A percentile compares a stretch with the other conserved stretches of the same genome.
These are phyloP conservation scores for Melieria crassipennis DNA, from an alignment of 2,888 invertebrate species.

Conservation along the genomic window DNA sequence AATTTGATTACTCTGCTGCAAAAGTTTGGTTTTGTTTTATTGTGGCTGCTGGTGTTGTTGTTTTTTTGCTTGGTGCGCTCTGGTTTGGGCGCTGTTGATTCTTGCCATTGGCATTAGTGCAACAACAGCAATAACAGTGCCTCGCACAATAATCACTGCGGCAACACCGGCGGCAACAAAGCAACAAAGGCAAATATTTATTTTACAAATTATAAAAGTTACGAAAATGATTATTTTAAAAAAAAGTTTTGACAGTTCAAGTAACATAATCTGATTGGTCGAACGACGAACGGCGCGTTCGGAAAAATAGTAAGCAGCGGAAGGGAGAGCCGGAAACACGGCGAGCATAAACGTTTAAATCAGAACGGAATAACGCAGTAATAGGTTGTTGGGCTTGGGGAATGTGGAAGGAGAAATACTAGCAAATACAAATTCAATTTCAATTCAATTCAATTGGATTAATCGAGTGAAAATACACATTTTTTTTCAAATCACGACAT, in stretches of 20 bases:
- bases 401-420: not conserved
- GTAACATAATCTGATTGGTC: conserved; percentile 22
- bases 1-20: conserved; percentile 32
- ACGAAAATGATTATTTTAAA: conserved; percentile 29
- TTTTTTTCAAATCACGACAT: not conserved
- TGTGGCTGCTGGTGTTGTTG: conserved; percentile 12
- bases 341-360: conserved; percentile 5
- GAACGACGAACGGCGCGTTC: not conserved
- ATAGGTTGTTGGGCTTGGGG: not conserved
- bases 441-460: conserved; percentile 8
- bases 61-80: conserved; percentile 17
- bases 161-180: not conserved
- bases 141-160: not conserved
- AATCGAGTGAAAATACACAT: conserved; percentile 18
- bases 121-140: conserved; percentile 16
- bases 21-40: conserved; percentile 20
- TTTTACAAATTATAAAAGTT: conserved; percentile 38
- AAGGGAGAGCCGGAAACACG: not conserved
- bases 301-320: too few species aligned
- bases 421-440: conserved; percentile 22
- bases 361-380: conserved; percentile 7
- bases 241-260: conserved; percentile 31
- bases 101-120: conserved; percentile 19
- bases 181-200: conserved; percentile 27
- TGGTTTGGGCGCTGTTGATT: conserved; percentile 28